Evolutionary conservation across 1,140 invertebrate genomes (phyloP).

Genomic region (Aricia agestis): DNA sequence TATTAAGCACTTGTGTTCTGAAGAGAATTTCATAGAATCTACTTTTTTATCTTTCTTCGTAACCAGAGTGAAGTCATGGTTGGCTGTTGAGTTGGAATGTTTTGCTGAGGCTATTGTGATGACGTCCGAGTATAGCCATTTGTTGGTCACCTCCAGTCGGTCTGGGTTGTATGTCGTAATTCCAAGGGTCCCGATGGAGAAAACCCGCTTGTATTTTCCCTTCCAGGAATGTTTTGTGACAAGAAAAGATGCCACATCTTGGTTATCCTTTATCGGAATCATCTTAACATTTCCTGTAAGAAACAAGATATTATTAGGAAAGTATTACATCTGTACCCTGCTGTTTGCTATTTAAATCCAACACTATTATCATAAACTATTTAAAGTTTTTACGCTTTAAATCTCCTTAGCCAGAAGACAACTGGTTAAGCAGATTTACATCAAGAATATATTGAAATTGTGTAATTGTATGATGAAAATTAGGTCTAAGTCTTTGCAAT

Average conservation of each 20-base stretch:
- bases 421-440: too few species aligned
- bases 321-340: too few species aligned
- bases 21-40: slow-evolving; percentile 98
- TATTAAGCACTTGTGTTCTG: slow-evolving; percentile 94
- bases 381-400: too few species aligned
- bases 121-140: slow-evolving; percentile 92
- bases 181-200: slow-evolving; percentile 95
- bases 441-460: too few species aligned
- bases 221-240: slow-evolving; percentile 98
- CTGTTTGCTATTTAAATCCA: too few species aligned
- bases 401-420: too few species aligned
- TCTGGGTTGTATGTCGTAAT: slow-evolving; percentile 98
- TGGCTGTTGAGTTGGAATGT: slow-evolving; percentile 67
- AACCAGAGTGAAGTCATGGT: slow-evolving; percentile 89
- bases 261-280: slow-evolving; percentile 91
- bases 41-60: slow-evolving; percentile 94
- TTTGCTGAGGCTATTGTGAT: slow-evolving; percentile 83
- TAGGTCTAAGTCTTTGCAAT: too few species aligned
- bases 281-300: slow-evolving; percentile 80
- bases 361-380: too few species aligned
- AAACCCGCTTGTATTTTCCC: slow-evolving; percentile 98
- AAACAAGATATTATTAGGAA: slow-evolving; percentile 3
- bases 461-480: too few species aligned
- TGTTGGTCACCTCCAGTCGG: slow-evolving; percentile 94
- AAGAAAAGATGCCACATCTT: slow-evolving; percentile 94